Conservation (phyloP, 2,113 vertebrate species). For the Tylochromis polylepis region DNA sequence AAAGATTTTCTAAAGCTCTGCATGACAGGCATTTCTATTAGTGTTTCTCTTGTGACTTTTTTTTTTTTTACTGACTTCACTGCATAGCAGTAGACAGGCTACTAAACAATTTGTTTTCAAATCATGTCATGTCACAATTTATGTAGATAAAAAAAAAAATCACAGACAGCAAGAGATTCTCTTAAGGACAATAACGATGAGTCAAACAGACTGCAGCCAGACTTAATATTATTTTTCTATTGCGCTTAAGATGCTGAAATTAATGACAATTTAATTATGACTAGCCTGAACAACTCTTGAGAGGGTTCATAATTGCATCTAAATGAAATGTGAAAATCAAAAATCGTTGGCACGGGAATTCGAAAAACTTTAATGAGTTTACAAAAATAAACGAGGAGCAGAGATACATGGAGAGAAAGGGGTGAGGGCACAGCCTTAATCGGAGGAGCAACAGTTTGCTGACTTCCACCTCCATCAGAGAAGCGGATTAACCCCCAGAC, state of each 20-base stretch:
- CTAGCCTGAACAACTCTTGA: conserved; percentile 4
- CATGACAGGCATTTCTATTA: not conserved
- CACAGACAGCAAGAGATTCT: not conserved
- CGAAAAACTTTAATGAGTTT: conserved; percentile 25
- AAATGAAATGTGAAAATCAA: conserved; percentile 34
- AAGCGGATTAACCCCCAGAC: conserved; percentile 70
- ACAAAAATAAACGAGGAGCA: conserved; percentile 28
- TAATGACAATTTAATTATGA: conserved; percentile 19
- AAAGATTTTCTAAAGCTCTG: not conserved
- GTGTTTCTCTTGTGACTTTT: not conserved
- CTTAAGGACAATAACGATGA: not conserved
- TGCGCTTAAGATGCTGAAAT: conserved; percentile 2
- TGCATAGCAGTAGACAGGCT: not conserved
- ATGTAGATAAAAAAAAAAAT: not conserved
- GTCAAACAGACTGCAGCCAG: not conserved
- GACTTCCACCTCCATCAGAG: conserved; percentile 38
- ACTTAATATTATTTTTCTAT: not conserved
- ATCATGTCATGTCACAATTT: not conserved
- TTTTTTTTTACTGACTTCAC: not conserved
- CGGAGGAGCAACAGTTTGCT: conserved; percentile 35
- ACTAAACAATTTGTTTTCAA: not conserved
- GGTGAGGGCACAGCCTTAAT: conserved; percentile 9
- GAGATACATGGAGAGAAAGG: not conserved
- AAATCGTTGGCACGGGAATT: conserved; percentile 15
- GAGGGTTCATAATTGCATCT: conserved; percentile 23